Base-by-base conservation (phyloP, 2,797 vertebrate genomes). In the Margarornis squamiger region DNA sequence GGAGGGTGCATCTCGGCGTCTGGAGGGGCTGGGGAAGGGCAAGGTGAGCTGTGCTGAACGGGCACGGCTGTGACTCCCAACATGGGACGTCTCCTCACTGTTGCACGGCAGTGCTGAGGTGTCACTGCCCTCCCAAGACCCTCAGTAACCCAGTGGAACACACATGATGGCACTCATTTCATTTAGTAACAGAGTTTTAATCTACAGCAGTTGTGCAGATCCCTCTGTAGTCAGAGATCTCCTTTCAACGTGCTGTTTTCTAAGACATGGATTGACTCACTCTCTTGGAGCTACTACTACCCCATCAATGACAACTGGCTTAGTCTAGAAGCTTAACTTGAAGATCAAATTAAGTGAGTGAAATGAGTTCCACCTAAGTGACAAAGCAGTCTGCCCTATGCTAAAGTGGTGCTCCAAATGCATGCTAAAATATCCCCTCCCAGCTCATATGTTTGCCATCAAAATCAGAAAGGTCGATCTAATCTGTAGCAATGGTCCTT, bases 31-130 rank as follows among this genome's bases (percentile, higher is more conserved):
- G 32, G 43, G 43, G 8, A 76, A 57, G 0, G 4, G 39, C 1
- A 2, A 61, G n/a, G 59, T 58, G 49, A 66, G 70, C 9, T 0
- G 17, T 29, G 93, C 51, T 70, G 52, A 48, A 27, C 2, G 36
- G 81, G 29, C 32, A 36, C 0, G 0, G 36, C 38, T 57, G 32
- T 16, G 39, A 38, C 16, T 61, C 38, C 68, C 3, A 6, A 10
- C 20, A 9, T 0, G 18, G 41, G 39, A 52, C 9, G 8, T 32
- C 38, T 49, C 34, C 43, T 30, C 41, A 24, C n/a, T 15, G 18
- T 1, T 21, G n/a, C 26, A 55, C 57, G 22, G 18, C n/a, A 65
- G 8, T 0, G 2, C 4, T 66, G 61, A 54, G 45, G 49, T 72
- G 62, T 18, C 51, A 49, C 38, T 65, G 57, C 43, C 43, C 41